phyloP scores from a whole-genome alignment of 1,140 invertebrate species.

The Drosophila sulfurigaster region DNA sequence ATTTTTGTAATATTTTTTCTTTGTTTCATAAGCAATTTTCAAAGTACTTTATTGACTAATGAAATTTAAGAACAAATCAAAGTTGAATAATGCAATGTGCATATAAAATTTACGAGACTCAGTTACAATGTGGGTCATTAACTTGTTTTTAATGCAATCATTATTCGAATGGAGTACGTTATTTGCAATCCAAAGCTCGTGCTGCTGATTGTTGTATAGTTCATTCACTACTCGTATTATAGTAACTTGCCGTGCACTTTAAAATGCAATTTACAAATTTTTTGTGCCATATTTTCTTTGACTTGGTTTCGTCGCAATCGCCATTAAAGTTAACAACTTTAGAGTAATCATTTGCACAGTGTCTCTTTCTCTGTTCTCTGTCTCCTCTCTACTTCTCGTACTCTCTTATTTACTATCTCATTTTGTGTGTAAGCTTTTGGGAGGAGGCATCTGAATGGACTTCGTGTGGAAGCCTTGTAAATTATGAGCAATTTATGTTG shows the following conservation, averaged over 20 bases:
- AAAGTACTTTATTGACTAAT: too few species aligned
- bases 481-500: conserved; percentile 12
- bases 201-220: conserved; percentile 60
- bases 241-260: conserved; percentile 49
- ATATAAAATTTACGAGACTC: too few species aligned
- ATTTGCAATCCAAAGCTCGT: conserved; percentile 57
- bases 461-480: conserved; percentile 5
- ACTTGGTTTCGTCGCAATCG: conserved; percentile 55
- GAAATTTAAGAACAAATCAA: too few species aligned
- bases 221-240: too few species aligned
- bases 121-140: too few species aligned
- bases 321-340: conserved; percentile 74
- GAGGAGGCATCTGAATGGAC: background rate
- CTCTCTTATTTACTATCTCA: background rate
- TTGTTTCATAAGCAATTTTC: too few species aligned
- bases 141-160: too few species aligned
- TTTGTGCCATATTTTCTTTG: conserved; percentile 73
- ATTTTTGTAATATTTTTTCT: too few species aligned
- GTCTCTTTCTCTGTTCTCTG: background rate
- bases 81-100: too few species aligned
- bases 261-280: conserved; percentile 68
- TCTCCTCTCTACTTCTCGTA: background rate
- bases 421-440: background rate
- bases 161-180: too few species aligned
- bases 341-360: conserved; percentile 63